These are phyloP conservation scores for Eristalinus sepulchralis DNA, from an alignment of 2,888 invertebrate species.

Conservation along the genomic window DNA sequence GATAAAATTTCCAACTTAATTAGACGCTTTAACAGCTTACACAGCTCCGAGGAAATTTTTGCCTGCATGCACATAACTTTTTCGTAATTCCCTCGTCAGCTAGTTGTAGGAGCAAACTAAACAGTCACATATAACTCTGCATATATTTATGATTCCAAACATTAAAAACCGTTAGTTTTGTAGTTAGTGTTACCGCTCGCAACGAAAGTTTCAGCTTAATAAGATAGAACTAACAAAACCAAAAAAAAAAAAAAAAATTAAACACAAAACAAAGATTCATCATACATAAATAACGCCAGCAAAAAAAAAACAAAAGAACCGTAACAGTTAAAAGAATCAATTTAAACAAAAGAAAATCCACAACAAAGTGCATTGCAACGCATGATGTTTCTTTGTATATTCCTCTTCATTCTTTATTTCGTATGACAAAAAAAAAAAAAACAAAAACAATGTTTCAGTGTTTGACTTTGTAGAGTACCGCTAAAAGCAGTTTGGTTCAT, in stretches of 20 bases:
- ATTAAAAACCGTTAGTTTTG: not conserved
- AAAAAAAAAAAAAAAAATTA: not conserved
- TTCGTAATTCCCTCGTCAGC: not conserved
- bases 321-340: not conserved
- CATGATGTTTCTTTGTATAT: conserved; percentile 54
- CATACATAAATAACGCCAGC: not conserved
- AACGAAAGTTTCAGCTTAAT: not conserved
- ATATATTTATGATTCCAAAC: not conserved
- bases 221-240: not conserved
- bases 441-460: conserved; percentile 5
- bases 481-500: conserved; percentile 26
- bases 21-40: not conserved
- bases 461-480: conserved; percentile 45
- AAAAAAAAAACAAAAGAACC: too few species aligned
- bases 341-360: not conserved
- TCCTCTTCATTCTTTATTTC: conserved; percentile 5
- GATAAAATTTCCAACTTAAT: not conserved
- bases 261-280: not conserved
- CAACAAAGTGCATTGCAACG: conserved; percentile 61
- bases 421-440: not conserved
- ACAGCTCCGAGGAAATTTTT: not conserved
- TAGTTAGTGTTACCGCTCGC: not conserved
- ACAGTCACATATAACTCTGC: not conserved
- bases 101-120: not conserved
- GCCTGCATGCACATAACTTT: not conserved